Base-by-base conservation (phyloP, 1,140 invertebrate genomes). In the Drosophila sturtevanti region DNA sequence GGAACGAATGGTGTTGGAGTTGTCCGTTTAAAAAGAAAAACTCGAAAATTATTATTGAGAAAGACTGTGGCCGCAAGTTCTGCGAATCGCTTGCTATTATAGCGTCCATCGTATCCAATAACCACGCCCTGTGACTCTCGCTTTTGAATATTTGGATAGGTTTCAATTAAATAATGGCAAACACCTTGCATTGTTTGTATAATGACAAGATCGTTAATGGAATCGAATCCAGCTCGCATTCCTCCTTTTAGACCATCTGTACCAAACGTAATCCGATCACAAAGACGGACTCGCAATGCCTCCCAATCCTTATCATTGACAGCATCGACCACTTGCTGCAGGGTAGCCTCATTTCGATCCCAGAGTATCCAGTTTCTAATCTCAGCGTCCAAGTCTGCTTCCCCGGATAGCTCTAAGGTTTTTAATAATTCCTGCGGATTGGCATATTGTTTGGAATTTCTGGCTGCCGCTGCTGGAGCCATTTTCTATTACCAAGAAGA, bases 171-270 rank as follows among this genome's bases (percentile, higher is more conserved):
- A 92, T 98, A 97, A 63, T 95, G 94, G 27, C 95, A 94, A 35
- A 99, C 92, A 2, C 98, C 99, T 94, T 99, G 98, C 4, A 96
- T 95, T 14, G 98, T 97, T n/a, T 99, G 98, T 52, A 99, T 95
- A 18, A 99, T 96, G 0, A 99, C 98, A 21, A 99, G 93, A 93
- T 99, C 98, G 93, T 99, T 99, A 96, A 99, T 97, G 61, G 96
- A 95, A 72, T 94, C 94, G 89, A 96, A 99, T 0, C 99, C 99
- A 14, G 97, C 95, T 12, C 95, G 97, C 98, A 99, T 99, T 44
- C 93, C 93, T 0, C 97, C 97, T 67, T 98, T 93, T 9, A 99
- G 92, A 1, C 98, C 98, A 1, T 97, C 97, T 1, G 97, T 97
- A 21, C 96, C 96, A 92, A 98, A 98, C 80, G 95, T 94, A 67